A percentile compares a stretch with the other conserved stretches of the same genome.
Conservation (phyloP, 2,113 vertebrate species). For the Agapornis roseicollis region DNA sequence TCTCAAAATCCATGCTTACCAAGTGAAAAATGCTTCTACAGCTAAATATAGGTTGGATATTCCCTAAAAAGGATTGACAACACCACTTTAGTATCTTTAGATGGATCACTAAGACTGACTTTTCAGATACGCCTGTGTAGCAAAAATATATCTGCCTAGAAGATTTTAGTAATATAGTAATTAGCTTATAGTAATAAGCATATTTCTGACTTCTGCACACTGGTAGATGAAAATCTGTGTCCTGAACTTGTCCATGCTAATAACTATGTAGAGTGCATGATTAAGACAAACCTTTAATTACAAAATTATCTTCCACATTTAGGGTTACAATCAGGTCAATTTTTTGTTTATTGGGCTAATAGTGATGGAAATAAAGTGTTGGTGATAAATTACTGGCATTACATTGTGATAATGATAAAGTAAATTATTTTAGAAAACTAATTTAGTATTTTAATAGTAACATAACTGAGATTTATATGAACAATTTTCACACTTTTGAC, state of each 20-base stretch:
- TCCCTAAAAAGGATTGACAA: neutral
- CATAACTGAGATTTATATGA: slow-evolving; percentile 62
- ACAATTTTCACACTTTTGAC: slow-evolving; percentile 54
- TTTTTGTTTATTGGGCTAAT: slow-evolving; percentile 48
- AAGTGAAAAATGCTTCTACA: neutral
- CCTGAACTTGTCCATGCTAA: neutral
- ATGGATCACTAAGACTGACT: neutral
- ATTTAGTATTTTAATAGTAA: slow-evolving; percentile 61
- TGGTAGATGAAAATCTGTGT: neutral
- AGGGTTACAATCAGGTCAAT: neutral
- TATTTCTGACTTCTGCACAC: neutral
- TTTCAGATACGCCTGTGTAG: neutral
- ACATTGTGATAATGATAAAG: slow-evolving; percentile 29
- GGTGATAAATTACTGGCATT: slow-evolving; percentile 40
- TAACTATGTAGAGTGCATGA: neutral
- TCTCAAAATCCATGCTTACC: neutral
- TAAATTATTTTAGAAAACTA: slow-evolving; percentile 68
- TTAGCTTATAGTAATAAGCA: neutral
- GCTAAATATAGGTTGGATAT: neutral
- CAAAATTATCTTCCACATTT: neutral
- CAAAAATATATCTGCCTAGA: neutral
- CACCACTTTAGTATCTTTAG: neutral
- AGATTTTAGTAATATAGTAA: no score
- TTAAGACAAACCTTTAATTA: slow-evolving; percentile 2
- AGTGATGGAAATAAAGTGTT: slow-evolving; percentile 28